Conservation (phyloP, 2,797 vertebrate species). For the Phrynocephalus guinanensis region DNA sequence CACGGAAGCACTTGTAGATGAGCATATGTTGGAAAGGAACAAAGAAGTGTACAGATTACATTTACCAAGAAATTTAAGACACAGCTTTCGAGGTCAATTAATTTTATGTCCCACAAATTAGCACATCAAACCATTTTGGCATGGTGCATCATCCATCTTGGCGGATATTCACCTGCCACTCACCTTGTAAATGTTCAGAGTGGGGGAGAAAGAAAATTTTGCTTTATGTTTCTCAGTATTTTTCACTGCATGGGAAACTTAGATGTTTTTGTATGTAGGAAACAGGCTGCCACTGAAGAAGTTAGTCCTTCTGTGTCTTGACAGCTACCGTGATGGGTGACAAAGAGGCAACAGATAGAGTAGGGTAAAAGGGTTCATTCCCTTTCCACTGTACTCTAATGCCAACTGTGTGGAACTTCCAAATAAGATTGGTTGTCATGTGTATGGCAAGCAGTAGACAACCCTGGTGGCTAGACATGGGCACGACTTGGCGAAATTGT, state of each 20-base stretch:
- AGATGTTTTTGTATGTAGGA: too few relatives aligned
- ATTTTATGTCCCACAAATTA: constrained; percentile 1
- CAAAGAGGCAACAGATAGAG: too few relatives aligned
- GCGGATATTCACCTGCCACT: not conserved
- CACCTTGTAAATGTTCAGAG: not conserved
- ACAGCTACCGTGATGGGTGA: too few relatives aligned
- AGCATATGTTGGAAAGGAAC: rapidly evolving
- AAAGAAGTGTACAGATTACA: constrained; percentile 1
- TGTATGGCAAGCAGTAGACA: too few relatives aligned
- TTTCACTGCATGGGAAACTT: not conserved
- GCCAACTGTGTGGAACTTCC: too few relatives aligned
- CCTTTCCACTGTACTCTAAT: too few relatives aligned
- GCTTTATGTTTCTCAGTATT: not conserved
- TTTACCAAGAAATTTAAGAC: constrained; percentile 22
- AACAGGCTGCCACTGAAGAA: too few relatives aligned
- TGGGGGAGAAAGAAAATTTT: not conserved
- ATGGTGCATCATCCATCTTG: rapidly evolving
- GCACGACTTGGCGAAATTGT: too few relatives aligned
- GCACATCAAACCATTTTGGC: constrained; percentile 12
- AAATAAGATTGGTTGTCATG: too few relatives aligned
- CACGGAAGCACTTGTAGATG: not conserved
- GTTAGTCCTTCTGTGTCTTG: too few relatives aligned
- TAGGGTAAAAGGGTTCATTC: too few relatives aligned
- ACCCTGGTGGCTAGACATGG: not conserved
- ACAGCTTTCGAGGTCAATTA: rapidly evolving